Evolutionary conservation across 2,888 invertebrate genomes (phyloP).

Genomic region (Lottia gigantea): DNA sequence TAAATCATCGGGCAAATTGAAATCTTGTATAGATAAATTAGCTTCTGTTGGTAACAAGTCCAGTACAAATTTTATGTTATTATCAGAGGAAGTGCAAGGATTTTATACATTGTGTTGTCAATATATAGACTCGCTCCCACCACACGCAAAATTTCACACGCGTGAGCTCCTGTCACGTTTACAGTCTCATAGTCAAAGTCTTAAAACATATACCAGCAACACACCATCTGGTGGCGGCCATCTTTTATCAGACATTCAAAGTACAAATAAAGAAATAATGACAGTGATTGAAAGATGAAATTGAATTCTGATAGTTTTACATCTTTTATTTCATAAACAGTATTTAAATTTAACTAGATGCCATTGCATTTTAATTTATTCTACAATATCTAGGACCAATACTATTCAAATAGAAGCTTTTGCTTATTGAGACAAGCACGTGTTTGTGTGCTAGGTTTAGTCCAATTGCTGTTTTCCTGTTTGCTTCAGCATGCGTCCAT

Average conservation of each 20-base stretch:
- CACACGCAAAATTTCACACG: slow-evolving; percentile 89
- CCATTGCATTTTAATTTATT: not conserved
- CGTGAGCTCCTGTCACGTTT: slow-evolving; percentile 71
- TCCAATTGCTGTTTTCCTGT: not conserved
- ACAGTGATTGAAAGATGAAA: slow-evolving; percentile 76
- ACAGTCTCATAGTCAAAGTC: slow-evolving; percentile 52
- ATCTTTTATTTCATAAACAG: not conserved
- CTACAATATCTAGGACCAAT: slow-evolving; percentile 1
- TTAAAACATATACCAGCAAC: slow-evolving; percentile 56
- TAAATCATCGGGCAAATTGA: slow-evolving; percentile 50
- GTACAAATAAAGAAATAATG: slow-evolving; percentile 65
- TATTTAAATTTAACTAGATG: slow-evolving; percentile 8
- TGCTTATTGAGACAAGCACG: not conserved
- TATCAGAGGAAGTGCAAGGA: slow-evolving; percentile 82
- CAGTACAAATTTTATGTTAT: slow-evolving; percentile 79
- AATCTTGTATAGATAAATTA: slow-evolving; percentile 54
- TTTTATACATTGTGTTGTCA: slow-evolving; percentile 85
- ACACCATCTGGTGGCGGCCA: slow-evolving; percentile 49
- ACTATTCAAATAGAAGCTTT: not conserved
- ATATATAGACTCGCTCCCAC: slow-evolving; percentile 85
- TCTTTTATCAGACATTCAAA: slow-evolving; percentile 54
- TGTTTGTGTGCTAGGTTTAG: not conserved
- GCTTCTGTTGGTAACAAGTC: slow-evolving; percentile 58
- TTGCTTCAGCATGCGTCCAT: too few relatives aligned
- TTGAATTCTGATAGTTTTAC: not conserved